Evolutionary conservation across 1,140 invertebrate species (phyloP), one percentile per base, ranked within the genome.

Genomic region (Hermetia illucens): DNA sequence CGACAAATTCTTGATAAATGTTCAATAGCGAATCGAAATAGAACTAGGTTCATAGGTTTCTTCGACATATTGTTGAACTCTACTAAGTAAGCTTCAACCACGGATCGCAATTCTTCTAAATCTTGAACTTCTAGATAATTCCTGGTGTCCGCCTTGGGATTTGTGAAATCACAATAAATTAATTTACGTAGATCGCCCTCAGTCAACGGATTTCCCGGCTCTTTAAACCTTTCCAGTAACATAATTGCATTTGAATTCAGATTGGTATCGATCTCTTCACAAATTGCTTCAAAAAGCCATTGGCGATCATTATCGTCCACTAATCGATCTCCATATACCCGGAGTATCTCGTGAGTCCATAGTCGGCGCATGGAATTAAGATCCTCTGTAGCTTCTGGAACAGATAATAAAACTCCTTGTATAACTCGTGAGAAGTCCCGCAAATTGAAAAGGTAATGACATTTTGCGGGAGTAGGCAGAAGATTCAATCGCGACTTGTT

Each of bases 61-160:
- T 93, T 96, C 16, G 85, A 89, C 80, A 96, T 88, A 41, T 91
- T 86, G 58, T 97, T 96, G 50, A 81, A 96, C 54, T 97, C 92
- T 2, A 79, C 76, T 10, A 97, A 66, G 65, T 88, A 94, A 1
- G 77, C 77, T 53, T 95, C 90, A 0, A 91, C 86, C n/a, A 91
- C 83, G 1, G 71, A 68, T 44, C 78, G 75, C 29, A 98, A 65
- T 37, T 78, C 70, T 41, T 89, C 82, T 44, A 94, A 66, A 54
- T 95, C 84, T 2, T 66, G 61, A 0, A 92, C 86, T 69, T 96
- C 89, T 47, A 84, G 75, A 47, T 97, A 97, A 47, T 83, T 72
- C 25, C 87, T 75, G 18, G 74, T 74, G 46, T 95, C 90, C 2
- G 81, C 81, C 71, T 94, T 95, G 0, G 89, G 83, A 68, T 97